Evolutionary conservation across 2,797 vertebrate genomes (phyloP).

Genomic region (Myotis vivesi): DNA sequence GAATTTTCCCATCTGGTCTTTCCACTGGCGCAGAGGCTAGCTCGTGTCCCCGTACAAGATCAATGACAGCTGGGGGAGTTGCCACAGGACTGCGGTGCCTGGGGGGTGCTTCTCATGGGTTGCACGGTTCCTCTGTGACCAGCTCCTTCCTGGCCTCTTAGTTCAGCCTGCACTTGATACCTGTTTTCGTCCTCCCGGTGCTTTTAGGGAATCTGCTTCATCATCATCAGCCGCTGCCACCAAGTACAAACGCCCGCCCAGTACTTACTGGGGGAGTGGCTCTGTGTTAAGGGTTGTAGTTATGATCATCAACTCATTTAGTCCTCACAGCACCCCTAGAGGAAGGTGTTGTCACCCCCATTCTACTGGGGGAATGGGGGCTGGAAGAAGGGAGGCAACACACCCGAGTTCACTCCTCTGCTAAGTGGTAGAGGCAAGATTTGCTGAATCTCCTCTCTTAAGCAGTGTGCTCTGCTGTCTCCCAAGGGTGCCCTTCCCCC

Average conservation of each 20-base stretch:
- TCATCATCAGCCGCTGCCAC: background rate
- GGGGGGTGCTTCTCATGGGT: background rate
- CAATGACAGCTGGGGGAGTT: background rate
- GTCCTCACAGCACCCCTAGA: background rate
- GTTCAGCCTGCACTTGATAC: background rate
- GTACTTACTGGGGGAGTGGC: background rate
- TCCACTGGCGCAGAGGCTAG: background rate
- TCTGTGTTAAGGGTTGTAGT: background rate
- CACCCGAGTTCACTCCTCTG: background rate
- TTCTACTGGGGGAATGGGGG: background rate
- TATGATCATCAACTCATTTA: background rate
- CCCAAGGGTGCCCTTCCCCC: background rate
- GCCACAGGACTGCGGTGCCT: background rate
- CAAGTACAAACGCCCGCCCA: background rate
- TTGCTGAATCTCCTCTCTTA: background rate
- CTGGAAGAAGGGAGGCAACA: background rate
- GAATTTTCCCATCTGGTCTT: background rate
- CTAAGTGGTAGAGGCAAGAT: background rate
- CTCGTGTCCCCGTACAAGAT: background rate
- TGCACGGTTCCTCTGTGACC: background rate
- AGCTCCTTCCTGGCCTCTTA: background rate
- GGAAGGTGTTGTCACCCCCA: background rate
- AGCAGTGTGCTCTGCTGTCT: background rate
- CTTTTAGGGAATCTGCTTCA: background rate
- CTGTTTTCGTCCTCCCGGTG: background rate